Evolutionary conservation across 1,140 invertebrate genomes (phyloP).

Genomic region (Onthophagus taurus): DNA sequence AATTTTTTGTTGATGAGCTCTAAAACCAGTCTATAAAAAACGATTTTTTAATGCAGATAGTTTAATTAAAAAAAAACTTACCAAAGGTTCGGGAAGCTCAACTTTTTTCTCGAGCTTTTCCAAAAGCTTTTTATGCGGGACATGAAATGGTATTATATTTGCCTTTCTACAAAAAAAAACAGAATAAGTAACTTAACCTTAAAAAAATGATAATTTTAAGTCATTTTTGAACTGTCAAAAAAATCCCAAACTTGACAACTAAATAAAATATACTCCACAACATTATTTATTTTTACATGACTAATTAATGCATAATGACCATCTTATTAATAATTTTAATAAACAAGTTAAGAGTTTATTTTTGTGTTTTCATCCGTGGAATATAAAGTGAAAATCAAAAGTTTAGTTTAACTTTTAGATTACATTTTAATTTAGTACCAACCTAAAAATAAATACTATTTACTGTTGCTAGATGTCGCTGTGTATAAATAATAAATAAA

Average conservation of each 20-base stretch:
- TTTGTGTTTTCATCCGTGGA: constrained; percentile 1
- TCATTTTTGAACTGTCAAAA: background rate
- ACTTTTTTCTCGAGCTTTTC: constrained; percentile 46
- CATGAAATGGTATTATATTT: constrained; percentile 44
- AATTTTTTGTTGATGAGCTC: constrained; percentile 13
- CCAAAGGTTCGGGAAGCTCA: constrained; percentile 44
- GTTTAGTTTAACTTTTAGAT: too few species aligned
- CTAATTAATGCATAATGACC: background rate
- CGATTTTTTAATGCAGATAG: background rate
- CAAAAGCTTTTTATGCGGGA: constrained; percentile 47
- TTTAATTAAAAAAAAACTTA: constrained; percentile 26
- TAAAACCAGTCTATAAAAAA: constrained; percentile 17
- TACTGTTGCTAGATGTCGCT: too few species aligned
- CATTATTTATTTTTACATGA: background rate
- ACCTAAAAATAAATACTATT: too few species aligned
- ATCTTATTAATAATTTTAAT: background rate
- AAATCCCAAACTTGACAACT: background rate
- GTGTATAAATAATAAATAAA: too few species aligned
- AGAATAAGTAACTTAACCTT: background rate
- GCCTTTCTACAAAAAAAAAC: constrained; percentile 36
- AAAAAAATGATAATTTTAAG: background rate
- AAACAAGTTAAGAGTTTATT: background rate
- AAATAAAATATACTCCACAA: background rate
- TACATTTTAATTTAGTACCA: too few species aligned
- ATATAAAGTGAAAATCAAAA: too few species aligned